Evolutionary conservation across 2,113 vertebrate species (phyloP), one percentile per base, ranked within the genome.

Genomic region (Syngnathus scovelli): DNA sequence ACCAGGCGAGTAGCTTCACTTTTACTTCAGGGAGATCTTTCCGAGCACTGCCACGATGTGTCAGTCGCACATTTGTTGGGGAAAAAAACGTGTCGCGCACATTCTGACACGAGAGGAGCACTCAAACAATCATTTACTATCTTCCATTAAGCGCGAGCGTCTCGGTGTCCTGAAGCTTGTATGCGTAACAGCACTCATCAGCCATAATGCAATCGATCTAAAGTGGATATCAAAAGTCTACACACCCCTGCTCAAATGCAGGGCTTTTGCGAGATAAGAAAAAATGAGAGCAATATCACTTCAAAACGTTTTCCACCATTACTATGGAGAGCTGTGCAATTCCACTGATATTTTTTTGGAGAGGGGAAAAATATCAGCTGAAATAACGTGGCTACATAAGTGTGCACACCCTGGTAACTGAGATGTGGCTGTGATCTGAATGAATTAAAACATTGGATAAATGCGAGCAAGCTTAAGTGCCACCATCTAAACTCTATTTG

Each of bases 81-180:
- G 27, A 3, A 4, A 36, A 33, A 58, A 58, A 36, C 27, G 55
- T 36, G 55, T 37, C 13, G 15, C 13, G 6, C 12, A 36, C 55
- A 58, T 12, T 23, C 52, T 13, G 52, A 55, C 52, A 54, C 21
- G 52, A 54, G 52, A 55, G 21, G 52, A 56, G 27, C 11, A 56
- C 54, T 56, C 54, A 56, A 58, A 58, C 55, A 58, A 58, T 58
- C 13, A 11, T 56, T 58, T 58, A 58, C 55, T 36, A 58, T 36
- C 16, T 16, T 15, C 11, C 27, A 18, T 13, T 13, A 58, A 18
- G 55, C 33, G 15, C 7, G 8, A 15, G 11, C 12, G 19, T 11
- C 23, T 12, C 10, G 6, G 18, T 7, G 6, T 27, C 4, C n/a
- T 13, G 10, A 13, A 55, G 23, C 54, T 27, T 12, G 12, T 12